Evolutionary conservation across 1,140 invertebrate species (phyloP).

Genomic region (Andricus grossulariae): DNA sequence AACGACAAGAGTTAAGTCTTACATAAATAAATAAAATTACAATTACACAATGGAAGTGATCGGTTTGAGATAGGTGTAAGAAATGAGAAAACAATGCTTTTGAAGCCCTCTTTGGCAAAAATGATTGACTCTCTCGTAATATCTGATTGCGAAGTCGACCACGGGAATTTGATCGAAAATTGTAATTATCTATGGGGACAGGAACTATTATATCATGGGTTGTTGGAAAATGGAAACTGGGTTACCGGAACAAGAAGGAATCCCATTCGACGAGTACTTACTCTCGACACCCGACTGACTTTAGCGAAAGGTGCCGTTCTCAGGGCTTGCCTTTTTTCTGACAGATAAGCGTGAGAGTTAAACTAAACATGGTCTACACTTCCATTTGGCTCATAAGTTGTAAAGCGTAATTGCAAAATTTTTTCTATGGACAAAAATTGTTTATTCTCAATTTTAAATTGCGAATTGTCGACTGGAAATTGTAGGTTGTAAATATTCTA

Average conservation of each 20-base stretch:
- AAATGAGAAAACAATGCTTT: neutral
- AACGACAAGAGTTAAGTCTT: no score
- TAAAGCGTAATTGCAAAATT: no score
- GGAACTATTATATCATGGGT: neutral
- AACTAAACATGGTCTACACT: neutral
- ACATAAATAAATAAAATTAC: no score
- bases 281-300: neutral
- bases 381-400: no score
- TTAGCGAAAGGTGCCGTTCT: slow-evolving; percentile 24
- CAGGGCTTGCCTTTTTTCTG: slow-evolving; percentile 30
- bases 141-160: neutral
- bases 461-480: no score
- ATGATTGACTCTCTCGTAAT: slow-evolving; percentile 2
- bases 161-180: neutral
- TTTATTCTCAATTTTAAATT: no score
- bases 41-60: no score
- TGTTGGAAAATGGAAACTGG: slow-evolving; percentile 13
- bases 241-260: slow-evolving; percentile 28
- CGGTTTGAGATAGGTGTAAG: neutral
- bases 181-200: slow-evolving; percentile 1
- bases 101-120: neutral
- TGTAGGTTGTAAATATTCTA: no score
- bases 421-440: no score
- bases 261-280: slow-evolving; percentile 11
- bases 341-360: slow-evolving; percentile 28